Percentiles rank a stretch among this genome's conserved stretches.
Conservation (phyloP, 2,888 invertebrate genomes). For the Lottia gigantea region DNA sequence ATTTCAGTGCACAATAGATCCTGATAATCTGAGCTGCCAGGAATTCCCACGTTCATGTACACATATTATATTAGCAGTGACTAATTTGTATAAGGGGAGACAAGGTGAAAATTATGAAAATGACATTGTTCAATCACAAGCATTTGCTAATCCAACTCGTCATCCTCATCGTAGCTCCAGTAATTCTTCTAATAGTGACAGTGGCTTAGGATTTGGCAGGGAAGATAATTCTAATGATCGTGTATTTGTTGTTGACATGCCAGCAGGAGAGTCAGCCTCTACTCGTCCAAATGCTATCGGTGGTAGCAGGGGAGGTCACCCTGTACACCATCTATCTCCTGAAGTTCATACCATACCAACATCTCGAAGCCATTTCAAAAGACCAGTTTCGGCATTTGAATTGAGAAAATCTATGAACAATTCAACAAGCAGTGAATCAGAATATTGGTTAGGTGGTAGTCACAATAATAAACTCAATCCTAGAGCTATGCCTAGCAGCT, state of each 20-base stretch:
- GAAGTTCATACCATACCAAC: conserved; percentile 35
- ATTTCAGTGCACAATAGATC: conserved; percentile 74
- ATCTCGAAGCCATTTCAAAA: conserved; percentile 27
- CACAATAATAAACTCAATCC: conserved; percentile 72
- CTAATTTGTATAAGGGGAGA: conserved; percentile 70
- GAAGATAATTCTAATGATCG: conserved; percentile 63
- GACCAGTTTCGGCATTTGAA: conserved; percentile 32
- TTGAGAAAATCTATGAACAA: conserved; percentile 33
- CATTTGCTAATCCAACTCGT: conserved; percentile 50
- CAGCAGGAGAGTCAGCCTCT: conserved; percentile 8
- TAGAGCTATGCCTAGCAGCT: conserved; percentile 77
- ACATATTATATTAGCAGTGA: conserved; percentile 73
- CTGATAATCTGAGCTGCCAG: conserved; percentile 74
- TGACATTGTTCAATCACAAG: conserved; percentile 57
- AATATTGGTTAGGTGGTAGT: conserved; percentile 36
- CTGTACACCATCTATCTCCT: conserved; percentile 43
- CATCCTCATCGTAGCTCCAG: conserved; percentile 72
- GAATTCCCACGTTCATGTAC: conserved; percentile 91
- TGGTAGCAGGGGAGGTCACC: conserved; percentile 15
- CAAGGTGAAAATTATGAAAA: conserved; percentile 52
- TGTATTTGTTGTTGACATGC: conserved; percentile 37
- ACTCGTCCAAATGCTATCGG: neutral
- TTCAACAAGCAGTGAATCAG: conserved; percentile 45
- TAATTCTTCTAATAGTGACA: conserved; percentile 90
- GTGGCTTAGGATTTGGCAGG: conserved; percentile 85